Conservation (phyloP, 2,888 invertebrate genomes). For the Biston stratarius region DNA sequence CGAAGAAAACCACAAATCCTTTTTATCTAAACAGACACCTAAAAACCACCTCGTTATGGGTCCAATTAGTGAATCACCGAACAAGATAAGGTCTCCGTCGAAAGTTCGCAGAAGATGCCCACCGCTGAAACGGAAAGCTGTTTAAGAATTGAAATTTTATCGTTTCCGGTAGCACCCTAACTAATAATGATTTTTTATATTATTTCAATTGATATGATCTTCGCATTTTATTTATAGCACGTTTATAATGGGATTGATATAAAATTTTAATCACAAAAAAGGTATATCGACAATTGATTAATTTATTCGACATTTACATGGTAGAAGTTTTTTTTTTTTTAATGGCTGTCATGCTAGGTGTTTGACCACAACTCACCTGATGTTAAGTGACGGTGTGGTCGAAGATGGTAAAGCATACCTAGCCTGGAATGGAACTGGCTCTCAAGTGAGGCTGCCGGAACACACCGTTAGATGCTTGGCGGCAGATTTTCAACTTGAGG, state of each 20-base stretch:
- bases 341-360: no score
- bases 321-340: no score
- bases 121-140: conserved; percentile 18
- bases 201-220: background rate
- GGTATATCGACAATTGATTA: no score
- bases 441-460: no score
- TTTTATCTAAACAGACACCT: conserved; percentile 25
- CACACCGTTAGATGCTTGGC: no score
- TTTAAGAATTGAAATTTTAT: conserved; percentile 3
- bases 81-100: conserved; percentile 15
- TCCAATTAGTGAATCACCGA: conserved; percentile 25
- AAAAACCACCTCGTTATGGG: conserved; percentile 12
- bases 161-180: conserved; percentile 13
- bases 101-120: conserved; percentile 23
- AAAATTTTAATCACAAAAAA: no score
- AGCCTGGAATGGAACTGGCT: no score
- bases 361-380: no score
- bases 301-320: no score
- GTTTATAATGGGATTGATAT: conserved; percentile 3
- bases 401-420: no score
- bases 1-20: conserved; percentile 23
- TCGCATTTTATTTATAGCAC: background rate
- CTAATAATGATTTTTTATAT: background rate
- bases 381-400: no score
- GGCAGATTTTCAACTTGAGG: no score